Base-by-base conservation (phyloP, 2,113 vertebrate species). In the Psittacula cyanocephala region DNA sequence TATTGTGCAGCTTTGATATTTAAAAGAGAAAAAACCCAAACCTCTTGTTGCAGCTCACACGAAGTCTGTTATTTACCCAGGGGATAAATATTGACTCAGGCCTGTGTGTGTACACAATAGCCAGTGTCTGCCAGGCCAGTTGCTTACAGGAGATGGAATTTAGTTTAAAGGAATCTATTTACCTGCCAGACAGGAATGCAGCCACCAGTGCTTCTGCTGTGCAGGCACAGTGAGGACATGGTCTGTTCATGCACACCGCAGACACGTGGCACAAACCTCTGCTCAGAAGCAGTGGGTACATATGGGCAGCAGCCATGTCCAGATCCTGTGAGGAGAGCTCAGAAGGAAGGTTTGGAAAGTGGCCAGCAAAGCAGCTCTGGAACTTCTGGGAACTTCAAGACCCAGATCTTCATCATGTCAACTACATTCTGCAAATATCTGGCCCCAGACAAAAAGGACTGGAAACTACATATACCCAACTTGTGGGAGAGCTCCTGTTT, bases 41-140 rank as follows among this genome's bases (percentile, higher is more conserved):
- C 35, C 50, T 85, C 85, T 79, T 64, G 37, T 52, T 95, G 89
- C 77, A 88, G 84, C 86, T 95, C 71, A 84, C 75, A 87, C 49
- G 23, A 46, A 37, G 67, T 39, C 86, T 93, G 86, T 41, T 95
- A 63, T 95, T 96, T 80, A 93, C n/a, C 77, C 75, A 59, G 74
- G 63, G 76, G 81, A 80, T 67, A 96, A 97, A 96, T 96, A 96
- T 88, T 96, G 93, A 93, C 91, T 92, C 77, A 85, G 92, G 4
- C 70, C 70, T 74, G 46, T 29, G 52, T 94, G 93, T 95, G 91
- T 96, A 95, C 92, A 96, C 94, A 96, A 96, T 93, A 75, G 91
- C 37, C 65, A 89, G 91, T 7, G 50, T 44, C 81, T 95, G 81
- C 95, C 91, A 77, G 83, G 88, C 52, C 95, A 65, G 81, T 39